Conservation (phyloP, 2,888 invertebrate species). For the Drosophila helvetica region DNA sequence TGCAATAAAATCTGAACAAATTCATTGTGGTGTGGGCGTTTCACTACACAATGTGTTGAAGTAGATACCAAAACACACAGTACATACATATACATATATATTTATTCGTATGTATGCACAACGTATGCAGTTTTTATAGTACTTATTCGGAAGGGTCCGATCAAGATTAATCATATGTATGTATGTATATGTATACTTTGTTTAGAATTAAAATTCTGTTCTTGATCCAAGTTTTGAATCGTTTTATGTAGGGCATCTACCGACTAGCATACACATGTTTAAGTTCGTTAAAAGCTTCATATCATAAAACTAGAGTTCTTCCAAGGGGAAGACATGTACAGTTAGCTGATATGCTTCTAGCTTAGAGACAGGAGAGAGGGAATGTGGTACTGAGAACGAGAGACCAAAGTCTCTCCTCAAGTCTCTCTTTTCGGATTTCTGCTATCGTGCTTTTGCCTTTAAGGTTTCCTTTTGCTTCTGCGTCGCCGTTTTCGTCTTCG, state of each 20-base stretch:
- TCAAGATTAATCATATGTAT: no score
- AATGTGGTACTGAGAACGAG: background rate
- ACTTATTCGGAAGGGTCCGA: no score
- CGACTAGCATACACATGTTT: background rate
- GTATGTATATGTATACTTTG: background rate
- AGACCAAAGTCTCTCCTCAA: background rate
- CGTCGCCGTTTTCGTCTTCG: slow-evolving; percentile 40
- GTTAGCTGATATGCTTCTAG: slow-evolving; percentile 22
- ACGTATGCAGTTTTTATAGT: no score
- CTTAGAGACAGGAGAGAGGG: background rate
- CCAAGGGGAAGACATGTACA: slow-evolving; percentile 32
- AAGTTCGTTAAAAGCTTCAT: background rate
- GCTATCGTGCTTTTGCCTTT: slow-evolving; percentile 39
- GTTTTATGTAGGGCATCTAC: slow-evolving; percentile 1
- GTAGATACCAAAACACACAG: background rate
- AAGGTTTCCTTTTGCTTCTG: slow-evolving; percentile 20
- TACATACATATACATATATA: no score
- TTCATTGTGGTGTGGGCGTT: slow-evolving; percentile 9
- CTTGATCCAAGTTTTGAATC: background rate
- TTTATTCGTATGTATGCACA: no score
- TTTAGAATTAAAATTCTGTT: background rate
- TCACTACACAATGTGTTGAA: background rate
- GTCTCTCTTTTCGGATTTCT: slow-evolving; percentile 48
- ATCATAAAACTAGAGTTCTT: slow-evolving; percentile 11
- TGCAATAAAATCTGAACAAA: slow-evolving; percentile 26